Conservation (phyloP, 35 echinoderm and acorn worm genomes). For the Apostichopus californicus region DNA sequence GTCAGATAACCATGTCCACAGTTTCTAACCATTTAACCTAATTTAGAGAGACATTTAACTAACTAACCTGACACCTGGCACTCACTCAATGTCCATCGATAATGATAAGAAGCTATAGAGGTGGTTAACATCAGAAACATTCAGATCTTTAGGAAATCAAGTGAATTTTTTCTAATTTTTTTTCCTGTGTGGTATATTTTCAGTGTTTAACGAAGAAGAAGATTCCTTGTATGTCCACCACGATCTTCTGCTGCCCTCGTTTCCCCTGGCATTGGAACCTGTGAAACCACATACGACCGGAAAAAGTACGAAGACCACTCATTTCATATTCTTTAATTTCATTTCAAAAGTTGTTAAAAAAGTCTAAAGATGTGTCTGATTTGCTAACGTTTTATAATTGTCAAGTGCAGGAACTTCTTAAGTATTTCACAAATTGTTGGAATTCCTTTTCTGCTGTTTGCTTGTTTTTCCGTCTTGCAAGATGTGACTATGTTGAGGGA, state of each 20-base stretch:
- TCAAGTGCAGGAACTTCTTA: background rate
- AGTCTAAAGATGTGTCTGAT: background rate
- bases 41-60: too few relatives aligned
- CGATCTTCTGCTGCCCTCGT: constrained; percentile 84
- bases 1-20: too few relatives aligned
- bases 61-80: too few relatives aligned
- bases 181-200: constrained; percentile 14
- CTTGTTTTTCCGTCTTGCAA: too few relatives aligned
- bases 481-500: too few relatives aligned
- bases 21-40: too few relatives aligned
- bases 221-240: constrained; percentile 86
- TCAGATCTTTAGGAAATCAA: too few relatives aligned
- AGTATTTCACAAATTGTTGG: too few relatives aligned
- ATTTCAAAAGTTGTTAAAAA: background rate
- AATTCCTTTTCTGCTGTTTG: too few relatives aligned
- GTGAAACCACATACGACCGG: constrained; percentile 35
- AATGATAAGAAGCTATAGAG: too few relatives aligned
- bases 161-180: background rate
- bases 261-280: constrained; percentile 86
- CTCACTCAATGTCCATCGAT: too few relatives aligned
- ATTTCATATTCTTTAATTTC: background rate
- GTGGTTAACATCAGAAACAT: too few relatives aligned
- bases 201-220: constrained; percentile 91
- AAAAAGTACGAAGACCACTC: background rate
- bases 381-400: background rate